Percentiles rank a stretch among this genome's conserved stretches.
Evolutionary conservation across 2,797 vertebrate species (phyloP).

Genomic region (Bovichtus diacanthus): DNA sequence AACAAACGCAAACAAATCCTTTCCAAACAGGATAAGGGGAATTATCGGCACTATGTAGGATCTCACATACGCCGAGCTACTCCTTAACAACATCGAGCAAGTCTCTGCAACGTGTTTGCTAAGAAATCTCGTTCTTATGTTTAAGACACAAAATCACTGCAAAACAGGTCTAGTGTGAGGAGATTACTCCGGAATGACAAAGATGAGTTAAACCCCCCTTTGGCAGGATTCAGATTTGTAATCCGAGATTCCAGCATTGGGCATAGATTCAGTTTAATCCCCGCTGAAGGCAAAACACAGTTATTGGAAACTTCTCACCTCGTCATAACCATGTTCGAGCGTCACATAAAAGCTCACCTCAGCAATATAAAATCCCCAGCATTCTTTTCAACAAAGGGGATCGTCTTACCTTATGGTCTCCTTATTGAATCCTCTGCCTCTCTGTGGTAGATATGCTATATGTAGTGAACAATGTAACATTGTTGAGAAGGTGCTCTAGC

Average conservation of each 20-base stretch:
- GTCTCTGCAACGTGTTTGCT: conserved; percentile 13
- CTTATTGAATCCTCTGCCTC: conserved; percentile 75
- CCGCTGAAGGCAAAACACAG: conserved; percentile 79
- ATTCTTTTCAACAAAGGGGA: conserved; percentile 72
- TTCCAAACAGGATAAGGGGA: conserved; percentile 54
- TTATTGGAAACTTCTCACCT: conserved; percentile 87
- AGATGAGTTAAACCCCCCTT: conserved; percentile 70
- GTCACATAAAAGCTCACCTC: conserved; percentile 77
- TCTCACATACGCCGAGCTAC: neutral
- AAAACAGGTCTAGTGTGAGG: conserved; percentile 66
- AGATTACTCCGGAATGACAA: conserved; percentile 72
- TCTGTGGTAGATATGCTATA: conserved; percentile 75
- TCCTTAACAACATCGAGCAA: conserved; percentile 23
- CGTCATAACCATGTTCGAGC: conserved; percentile 76
- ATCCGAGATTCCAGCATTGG: conserved; percentile 79
- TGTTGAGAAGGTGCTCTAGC: conserved; percentile 74
- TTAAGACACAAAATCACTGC: conserved; percentile 54
- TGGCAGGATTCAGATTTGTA: conserved; percentile 80
- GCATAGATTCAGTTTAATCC: conserved; percentile 82
- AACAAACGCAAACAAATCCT: conserved; percentile 67
- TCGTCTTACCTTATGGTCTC: conserved; percentile 76
- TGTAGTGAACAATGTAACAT: conserved; percentile 82
- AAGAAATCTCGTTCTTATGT: conserved; percentile 44
- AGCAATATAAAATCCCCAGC: conserved; percentile 73
- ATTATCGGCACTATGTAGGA: conserved; percentile 26